Conservation (phyloP, 2,797 vertebrate species). For the Enteromius thamalakanensis region DNA sequence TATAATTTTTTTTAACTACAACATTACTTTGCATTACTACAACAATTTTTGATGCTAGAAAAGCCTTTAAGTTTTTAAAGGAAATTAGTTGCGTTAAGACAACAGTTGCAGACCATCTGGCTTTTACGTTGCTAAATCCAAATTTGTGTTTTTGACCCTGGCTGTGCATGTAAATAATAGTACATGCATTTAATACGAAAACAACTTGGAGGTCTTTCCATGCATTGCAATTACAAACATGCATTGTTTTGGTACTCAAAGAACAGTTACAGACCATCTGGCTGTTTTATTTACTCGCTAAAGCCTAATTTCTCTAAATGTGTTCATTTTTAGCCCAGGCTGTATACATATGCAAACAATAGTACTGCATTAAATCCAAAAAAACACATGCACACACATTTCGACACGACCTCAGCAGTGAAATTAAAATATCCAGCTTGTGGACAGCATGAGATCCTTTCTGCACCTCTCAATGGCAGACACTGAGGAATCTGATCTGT, state of each 20-base stretch:
- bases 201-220: background rate
- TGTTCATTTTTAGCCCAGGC: background rate
- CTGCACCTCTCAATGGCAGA: slow-evolving; percentile 16
- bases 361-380: too few species aligned
- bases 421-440: slow-evolving; percentile 33
- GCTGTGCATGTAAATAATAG: background rate
- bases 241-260: background rate
- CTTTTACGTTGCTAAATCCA: background rate
- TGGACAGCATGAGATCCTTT: slow-evolving; percentile 1
- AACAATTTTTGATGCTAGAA: background rate
- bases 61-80: background rate
- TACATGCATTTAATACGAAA: background rate
- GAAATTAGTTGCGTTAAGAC: background rate
- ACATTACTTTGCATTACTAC: background rate
- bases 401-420: slow-evolving; percentile 6
- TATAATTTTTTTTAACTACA: background rate
- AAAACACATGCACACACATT: background rate
- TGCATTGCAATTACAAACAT: background rate
- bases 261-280: background rate
- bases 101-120: background rate
- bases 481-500: slow-evolving; percentile 8
- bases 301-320: background rate
- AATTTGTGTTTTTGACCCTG: background rate
- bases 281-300: background rate
- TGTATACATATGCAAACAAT: background rate